Conservation (phyloP, 2,888 invertebrate genomes). For the Caenorhabditis virilis region DNA sequence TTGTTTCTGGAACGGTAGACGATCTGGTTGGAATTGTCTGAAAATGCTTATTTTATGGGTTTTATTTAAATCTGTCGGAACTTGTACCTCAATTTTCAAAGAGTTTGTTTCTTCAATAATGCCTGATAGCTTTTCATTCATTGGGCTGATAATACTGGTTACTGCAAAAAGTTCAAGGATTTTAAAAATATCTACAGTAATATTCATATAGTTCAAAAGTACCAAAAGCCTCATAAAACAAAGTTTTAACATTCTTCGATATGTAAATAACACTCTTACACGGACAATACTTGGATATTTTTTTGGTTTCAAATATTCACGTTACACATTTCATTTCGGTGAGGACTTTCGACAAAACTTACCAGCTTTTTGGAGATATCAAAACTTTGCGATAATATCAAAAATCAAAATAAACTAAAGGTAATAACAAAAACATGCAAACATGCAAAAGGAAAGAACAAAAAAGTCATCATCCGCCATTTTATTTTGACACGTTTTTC, state of each 20-base stretch:
- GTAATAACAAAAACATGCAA: background rate
- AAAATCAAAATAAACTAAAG: too few species aligned
- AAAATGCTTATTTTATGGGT: conserved; percentile 6
- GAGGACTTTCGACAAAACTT: too few species aligned
- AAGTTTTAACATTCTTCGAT: conserved; percentile 5
- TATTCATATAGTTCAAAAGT: too few species aligned
- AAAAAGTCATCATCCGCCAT: too few species aligned
- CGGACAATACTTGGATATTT: conserved; percentile 16
- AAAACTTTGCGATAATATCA: too few species aligned
- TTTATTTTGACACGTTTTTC: background rate
- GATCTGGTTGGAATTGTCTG: conserved; percentile 53
- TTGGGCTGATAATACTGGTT: conserved; percentile 50
- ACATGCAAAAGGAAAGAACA: conserved; percentile 34
- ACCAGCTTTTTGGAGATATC: too few species aligned
- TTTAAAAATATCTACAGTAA: too few species aligned
- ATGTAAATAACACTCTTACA: conserved; percentile 7
- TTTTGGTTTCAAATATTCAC: background rate
- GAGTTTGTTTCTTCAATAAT: conserved; percentile 48
- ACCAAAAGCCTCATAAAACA: too few species aligned
- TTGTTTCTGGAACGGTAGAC: conserved; percentile 63
- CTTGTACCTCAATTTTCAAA: conserved; percentile 24
- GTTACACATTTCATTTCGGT: too few species aligned
- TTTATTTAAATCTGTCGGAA: background rate
- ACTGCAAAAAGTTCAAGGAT: conserved; percentile 52
- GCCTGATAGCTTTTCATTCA: conserved; percentile 49